Percentiles rank a stretch among this genome's conserved stretches.
Conservation (phyloP, 35 echinoderm and acorn worm genomes). For the Anneissia japonica region DNA sequence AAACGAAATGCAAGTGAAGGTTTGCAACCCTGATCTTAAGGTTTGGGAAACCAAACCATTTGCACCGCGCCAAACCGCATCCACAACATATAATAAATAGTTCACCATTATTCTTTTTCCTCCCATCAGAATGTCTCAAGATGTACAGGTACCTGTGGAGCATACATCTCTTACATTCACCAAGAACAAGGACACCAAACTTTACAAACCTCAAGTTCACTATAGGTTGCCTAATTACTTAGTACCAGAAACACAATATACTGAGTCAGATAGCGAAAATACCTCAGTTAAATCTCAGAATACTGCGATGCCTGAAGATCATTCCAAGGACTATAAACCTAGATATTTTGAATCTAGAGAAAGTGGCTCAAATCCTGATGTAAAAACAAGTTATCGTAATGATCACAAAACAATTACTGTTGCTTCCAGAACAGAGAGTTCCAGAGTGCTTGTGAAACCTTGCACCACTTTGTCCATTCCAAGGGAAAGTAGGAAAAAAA, state of each 20-base stretch:
- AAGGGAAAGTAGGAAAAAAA: conserved; percentile 25
- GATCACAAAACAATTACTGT: background rate
- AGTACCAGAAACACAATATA: background rate
- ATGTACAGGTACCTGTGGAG: background rate
- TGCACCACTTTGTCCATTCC: conserved; percentile 11
- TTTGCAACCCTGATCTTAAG: no score
- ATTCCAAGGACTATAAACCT: background rate
- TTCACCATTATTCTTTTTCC: no score
- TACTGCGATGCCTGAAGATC: background rate
- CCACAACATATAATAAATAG: no score
- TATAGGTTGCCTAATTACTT: background rate
- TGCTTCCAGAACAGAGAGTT: background rate
- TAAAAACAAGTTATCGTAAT: background rate
- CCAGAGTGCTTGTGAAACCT: background rate
- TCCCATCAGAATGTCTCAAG: background rate
- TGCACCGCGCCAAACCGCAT: no score
- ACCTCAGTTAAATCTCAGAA: background rate
- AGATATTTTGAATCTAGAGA: background rate
- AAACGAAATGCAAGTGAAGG: no score
- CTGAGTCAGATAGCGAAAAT: background rate
- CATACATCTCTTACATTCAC: background rate
- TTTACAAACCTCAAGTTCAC: background rate
- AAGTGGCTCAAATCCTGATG: background rate
- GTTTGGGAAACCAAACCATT: no score
- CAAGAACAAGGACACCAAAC: background rate